These are phyloP conservation scores for Percina caprodes DNA, from an alignment of 2,113 vertebrate genomes.

Conservation along the genomic window DNA sequence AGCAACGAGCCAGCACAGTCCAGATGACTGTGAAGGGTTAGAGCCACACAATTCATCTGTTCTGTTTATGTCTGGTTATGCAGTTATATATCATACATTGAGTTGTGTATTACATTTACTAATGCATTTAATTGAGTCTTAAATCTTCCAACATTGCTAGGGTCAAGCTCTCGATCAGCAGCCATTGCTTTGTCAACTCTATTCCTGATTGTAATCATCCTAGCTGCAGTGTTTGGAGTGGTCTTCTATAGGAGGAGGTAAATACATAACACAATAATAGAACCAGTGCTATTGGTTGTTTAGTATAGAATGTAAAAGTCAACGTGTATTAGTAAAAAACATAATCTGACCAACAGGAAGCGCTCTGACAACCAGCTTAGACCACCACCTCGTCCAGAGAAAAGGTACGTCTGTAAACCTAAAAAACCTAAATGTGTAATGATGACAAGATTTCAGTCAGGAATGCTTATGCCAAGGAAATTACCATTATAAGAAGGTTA, in stretches of 20 bases:
- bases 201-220: slow-evolving; percentile 25
- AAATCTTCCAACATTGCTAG: slow-evolving; percentile 43
- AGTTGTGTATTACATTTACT: not conserved
- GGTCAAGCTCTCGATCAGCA: slow-evolving; percentile 27
- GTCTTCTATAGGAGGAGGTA: slow-evolving; percentile 55
- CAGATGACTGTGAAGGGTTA: slow-evolving; percentile 64
- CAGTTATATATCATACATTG: not conserved
- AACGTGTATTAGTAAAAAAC: not conserved
- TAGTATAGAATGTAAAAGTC: not conserved
- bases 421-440: not conserved
- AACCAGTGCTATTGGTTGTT: not conserved
- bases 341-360: slow-evolving; percentile 13
- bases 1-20: slow-evolving; percentile 37
- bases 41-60: not conserved
- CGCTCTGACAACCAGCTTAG: not conserved
- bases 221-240: slow-evolving; percentile 45
- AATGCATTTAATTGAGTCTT: not conserved
- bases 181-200: slow-evolving; percentile 32
- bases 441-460: not conserved
- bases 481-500: not conserved
- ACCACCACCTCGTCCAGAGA: slow-evolving; percentile 62
- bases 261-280: not conserved
- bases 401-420: slow-evolving; percentile 23
- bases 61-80: not conserved
- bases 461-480: not conserved